Evolutionary conservation across 2,113 vertebrate species (phyloP).

Genomic region (Myotis davidii): DNA sequence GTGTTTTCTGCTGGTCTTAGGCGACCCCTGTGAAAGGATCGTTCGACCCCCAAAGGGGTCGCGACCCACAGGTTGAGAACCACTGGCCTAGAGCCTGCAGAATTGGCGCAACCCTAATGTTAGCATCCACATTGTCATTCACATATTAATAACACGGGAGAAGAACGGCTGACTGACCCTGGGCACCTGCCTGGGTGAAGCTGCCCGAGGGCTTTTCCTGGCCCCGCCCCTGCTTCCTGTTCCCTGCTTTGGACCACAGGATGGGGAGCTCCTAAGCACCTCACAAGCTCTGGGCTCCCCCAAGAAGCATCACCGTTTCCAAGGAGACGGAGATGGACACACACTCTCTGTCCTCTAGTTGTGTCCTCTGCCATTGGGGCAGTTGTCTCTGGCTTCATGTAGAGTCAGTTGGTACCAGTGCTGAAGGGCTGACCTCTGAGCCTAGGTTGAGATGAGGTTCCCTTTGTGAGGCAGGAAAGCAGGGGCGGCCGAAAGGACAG

Average conservation of each 20-base stretch:
- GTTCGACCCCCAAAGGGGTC: too few species aligned
- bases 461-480: not conserved
- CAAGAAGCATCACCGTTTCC: not conserved
- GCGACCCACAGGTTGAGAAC: too few species aligned
- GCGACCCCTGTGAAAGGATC: too few species aligned
- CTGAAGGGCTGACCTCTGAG: not conserved
- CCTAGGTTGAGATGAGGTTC: not conserved
- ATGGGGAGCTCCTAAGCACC: too few species aligned
- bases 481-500: not conserved
- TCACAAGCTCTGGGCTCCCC: not conserved
- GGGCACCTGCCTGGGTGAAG: not conserved
- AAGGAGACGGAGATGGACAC: not conserved
- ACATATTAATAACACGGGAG: not conserved
- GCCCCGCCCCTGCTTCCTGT: too few species aligned
- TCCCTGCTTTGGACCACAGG: not conserved
- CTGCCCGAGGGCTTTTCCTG: not conserved
- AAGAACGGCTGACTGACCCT: not conserved
- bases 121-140: not conserved
- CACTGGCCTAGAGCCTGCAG: not conserved
- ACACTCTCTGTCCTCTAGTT: fast-evolving
- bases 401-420: not conserved
- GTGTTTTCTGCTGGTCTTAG: too few species aligned
- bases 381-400: not conserved
- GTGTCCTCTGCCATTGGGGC: not conserved
- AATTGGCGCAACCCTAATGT: not conserved